Conservation (phyloP, 2,888 invertebrate species). For the Mimachlamys varia region DNA sequence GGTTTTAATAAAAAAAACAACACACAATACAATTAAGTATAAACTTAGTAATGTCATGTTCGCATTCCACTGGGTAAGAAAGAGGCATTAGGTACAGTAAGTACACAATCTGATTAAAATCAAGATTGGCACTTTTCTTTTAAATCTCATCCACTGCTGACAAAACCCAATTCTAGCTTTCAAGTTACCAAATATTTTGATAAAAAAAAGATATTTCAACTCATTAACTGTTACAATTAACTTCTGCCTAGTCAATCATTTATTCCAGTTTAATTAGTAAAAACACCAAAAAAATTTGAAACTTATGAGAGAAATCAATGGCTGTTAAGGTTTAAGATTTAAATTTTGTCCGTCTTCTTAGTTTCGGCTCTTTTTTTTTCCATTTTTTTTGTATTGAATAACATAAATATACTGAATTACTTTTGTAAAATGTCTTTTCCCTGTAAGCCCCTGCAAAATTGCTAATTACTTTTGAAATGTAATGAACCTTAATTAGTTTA, state of each 20-base stretch:
- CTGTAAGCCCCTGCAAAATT: not conserved
- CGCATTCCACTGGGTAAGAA: too few species aligned
- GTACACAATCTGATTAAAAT: not conserved
- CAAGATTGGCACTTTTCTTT: too few species aligned
- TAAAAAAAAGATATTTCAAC: not conserved
- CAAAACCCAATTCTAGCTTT: not conserved
- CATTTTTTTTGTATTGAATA: not conserved
- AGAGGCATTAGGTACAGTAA: not conserved
- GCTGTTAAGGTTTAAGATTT: not conserved
- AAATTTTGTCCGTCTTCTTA: not conserved
- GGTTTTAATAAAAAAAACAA: too few species aligned
- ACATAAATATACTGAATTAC: not conserved
- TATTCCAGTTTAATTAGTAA: slow-evolving; percentile 15
- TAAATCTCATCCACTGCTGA: not conserved
- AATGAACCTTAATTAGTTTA: slow-evolving; percentile 21
- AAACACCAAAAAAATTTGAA: not conserved
- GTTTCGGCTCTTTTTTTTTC: not conserved
- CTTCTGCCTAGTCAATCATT: not conserved
- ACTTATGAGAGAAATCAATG: not conserved
- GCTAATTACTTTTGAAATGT: slow-evolving; percentile 8
- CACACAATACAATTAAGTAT: too few species aligned
- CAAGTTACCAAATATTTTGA: not conserved
- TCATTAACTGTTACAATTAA: not conserved
- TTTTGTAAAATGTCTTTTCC: not conserved
- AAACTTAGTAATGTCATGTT: too few species aligned